Conservation (phyloP, 2,113 vertebrate genomes). For the Muntiacus reevesi region DNA sequence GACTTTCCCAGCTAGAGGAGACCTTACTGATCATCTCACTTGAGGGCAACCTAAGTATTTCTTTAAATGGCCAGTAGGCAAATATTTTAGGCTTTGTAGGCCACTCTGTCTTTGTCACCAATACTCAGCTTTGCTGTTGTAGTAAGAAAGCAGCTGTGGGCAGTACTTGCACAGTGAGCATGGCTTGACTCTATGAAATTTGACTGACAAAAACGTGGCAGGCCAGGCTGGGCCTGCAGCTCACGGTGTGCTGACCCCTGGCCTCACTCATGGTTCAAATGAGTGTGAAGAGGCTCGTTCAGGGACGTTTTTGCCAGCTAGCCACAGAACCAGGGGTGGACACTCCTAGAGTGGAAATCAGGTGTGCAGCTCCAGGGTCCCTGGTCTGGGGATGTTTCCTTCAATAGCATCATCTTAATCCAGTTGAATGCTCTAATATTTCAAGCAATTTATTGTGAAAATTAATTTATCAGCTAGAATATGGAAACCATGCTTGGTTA, state of each 20-base stretch:
- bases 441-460: not conserved
- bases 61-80: not conserved
- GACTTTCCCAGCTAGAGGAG: not conserved
- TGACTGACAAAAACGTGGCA: not conserved
- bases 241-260: not conserved
- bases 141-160: not conserved
- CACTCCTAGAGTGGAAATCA: accelerated
- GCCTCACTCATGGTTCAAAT: not conserved
- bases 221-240: not conserved
- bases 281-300: not conserved
- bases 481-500: not conserved
- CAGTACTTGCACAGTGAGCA: not conserved
- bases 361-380: not conserved
- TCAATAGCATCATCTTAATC: not conserved
- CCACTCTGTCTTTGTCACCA: not conserved
- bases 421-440: not conserved
- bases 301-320: not conserved
- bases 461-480: not conserved
- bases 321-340: not conserved
- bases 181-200: not conserved
- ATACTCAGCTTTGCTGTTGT: not conserved
- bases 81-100: not conserved
- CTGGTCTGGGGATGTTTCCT: not conserved
- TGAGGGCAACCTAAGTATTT: not conserved
- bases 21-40: not conserved